Base-by-base conservation (phyloP, 2,888 invertebrate species). In the Ethmia dodecea region DNA sequence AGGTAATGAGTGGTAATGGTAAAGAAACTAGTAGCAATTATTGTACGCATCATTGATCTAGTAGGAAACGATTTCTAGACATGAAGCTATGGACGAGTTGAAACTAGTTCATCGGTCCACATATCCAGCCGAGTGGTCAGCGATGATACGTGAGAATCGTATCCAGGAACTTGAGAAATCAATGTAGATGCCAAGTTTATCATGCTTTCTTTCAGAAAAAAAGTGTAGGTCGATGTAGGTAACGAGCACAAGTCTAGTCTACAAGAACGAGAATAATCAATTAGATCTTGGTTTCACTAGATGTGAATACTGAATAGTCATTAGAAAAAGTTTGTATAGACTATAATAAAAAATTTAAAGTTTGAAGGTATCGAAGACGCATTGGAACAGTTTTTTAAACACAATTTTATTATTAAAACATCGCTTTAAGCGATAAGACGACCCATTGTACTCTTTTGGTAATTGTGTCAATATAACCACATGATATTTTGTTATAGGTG, bases 101-200 rank as follows among this genome's bases (percentile, higher is more conserved):
- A 83, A 84, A 78, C 83, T 68, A 79, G 84, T 83, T 78, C 73
- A 68, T 68, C 65, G 84, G 71, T 80, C 81, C 67, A 84, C 83
- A 83, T 84, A 81, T 69, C 49, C 77, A 84, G 56, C 70, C 64
- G 58, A 64, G 69, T 81, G 79, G 67, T 63, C 78, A 74, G 54
- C 66, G 60, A 63, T 70, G 72, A 73, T 70, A 77, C 62, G 70
- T 79, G 78, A 79, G 76, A 81, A 74, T 57, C 55, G 50, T 60
- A 71, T 74, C 70, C 70, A 75, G 69, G 70, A 77, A 77, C 66
- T 67, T 59, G 54, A 69, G 72, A 77, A 74, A 78, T 64, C 68
- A 55, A 30, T 22, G 13, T 20, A 10, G 11, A 12, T 5, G 8
- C 13, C 22, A 3, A n/a, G n/a, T 22, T n/a, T 9, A 9, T 22